These are phyloP conservation scores for Laterallus jamaicensis DNA, from an alignment of 2,113 vertebrate species.

Conservation along the genomic window DNA sequence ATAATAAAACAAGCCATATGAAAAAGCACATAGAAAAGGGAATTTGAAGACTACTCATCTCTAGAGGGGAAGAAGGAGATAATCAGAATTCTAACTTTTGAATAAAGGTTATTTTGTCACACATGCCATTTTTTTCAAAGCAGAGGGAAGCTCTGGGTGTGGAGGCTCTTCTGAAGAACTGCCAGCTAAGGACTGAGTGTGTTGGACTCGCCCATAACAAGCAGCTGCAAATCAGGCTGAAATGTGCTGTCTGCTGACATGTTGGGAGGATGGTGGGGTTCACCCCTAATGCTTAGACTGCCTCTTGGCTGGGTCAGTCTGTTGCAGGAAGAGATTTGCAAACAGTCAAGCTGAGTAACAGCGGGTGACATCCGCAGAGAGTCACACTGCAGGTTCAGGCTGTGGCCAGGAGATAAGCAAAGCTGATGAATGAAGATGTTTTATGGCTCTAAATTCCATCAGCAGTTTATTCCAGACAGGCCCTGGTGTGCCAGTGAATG, in stretches of 20 bases:
- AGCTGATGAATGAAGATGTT: conserved; percentile 42
- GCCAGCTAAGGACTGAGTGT: background rate
- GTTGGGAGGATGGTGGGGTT: background rate
- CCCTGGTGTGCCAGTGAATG: background rate
- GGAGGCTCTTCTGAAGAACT: background rate
- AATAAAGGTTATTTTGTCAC: background rate
- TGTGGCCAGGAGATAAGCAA: conserved; percentile 8
- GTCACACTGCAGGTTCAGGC: background rate
- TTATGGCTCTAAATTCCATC: conserved; percentile 15
- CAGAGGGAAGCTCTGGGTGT: background rate
- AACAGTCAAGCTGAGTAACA: background rate
- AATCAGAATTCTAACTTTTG: background rate
- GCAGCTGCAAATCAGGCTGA: background rate
- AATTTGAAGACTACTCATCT: background rate
- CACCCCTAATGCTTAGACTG: background rate
- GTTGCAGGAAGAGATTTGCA: background rate
- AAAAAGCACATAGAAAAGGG: background rate
- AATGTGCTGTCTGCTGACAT: background rate
- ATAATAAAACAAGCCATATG: background rate
- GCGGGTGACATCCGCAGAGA: background rate
- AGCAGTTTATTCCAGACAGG: conserved; percentile 14
- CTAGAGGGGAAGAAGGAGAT: background rate
- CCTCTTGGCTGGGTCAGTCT: background rate
- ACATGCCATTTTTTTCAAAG: background rate
- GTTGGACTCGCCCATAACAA: background rate